Percentiles rank a stretch among this genome's conserved stretches.
These are phyloP conservation scores for Synchiropus splendidus DNA, from an alignment of 2,113 vertebrate species.

Conservation along the genomic window DNA sequence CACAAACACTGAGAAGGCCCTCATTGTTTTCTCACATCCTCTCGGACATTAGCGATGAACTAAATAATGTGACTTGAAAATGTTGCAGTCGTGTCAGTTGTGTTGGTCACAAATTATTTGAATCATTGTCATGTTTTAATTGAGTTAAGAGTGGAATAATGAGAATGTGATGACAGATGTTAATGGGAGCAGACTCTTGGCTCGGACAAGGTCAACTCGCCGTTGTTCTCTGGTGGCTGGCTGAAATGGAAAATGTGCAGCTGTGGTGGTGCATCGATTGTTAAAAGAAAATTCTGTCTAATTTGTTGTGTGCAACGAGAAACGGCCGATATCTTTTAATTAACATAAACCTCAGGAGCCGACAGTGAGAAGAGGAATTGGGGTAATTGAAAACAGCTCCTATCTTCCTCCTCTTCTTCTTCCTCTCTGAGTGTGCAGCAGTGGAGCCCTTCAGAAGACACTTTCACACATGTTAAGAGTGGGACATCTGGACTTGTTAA, in stretches of 20 bases:
- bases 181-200: no score
- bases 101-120: no score
- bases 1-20: no score
- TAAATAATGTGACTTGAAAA: no score
- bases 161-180: no score
- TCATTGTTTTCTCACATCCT: no score
- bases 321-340: conserved; percentile 51
- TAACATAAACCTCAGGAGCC: conserved; percentile 54
- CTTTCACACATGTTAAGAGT: conserved; percentile 59
- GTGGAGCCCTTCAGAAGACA: conserved; percentile 57
- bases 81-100: no score
- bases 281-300: conserved; percentile 33
- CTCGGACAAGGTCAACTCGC: no score
- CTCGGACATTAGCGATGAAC: no score
- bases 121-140: no score
- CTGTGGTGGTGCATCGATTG: conserved; percentile 23
- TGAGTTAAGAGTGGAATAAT: no score
- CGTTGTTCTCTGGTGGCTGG: conserved; percentile 40
- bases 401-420: conserved; percentile 4
- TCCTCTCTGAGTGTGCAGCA: conserved; percentile 47
- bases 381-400: conserved; percentile 62
- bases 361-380: conserved; percentile 50
- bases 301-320: conserved; percentile 39
- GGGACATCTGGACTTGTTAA: conserved; percentile 66
- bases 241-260: conserved; percentile 25